Evolutionary conservation across 2,797 vertebrate species (phyloP).

Genomic region (Chelon auratus): DNA sequence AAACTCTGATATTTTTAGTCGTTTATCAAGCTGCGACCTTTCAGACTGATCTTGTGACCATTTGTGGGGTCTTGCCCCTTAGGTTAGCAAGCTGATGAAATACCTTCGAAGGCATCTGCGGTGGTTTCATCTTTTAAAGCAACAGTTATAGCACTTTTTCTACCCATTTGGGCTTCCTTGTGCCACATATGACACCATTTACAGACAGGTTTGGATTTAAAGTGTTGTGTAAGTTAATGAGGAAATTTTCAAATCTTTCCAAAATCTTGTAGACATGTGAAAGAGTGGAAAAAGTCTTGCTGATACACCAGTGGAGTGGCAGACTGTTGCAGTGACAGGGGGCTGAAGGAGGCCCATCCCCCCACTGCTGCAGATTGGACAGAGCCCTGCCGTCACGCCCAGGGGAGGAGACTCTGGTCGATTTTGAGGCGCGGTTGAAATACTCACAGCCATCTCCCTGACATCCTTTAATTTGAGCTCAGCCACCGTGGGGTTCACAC

Average conservation of each 20-base stretch:
- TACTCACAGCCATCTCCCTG: constrained; percentile 73
- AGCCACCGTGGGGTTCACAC: constrained; percentile 64
- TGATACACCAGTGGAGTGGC: constrained; percentile 17
- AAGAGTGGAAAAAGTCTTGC: constrained; percentile 12
- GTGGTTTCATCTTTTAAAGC: background rate
- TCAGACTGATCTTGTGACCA: background rate
- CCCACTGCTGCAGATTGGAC: constrained; percentile 68
- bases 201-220: background rate
- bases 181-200: background rate
- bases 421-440: constrained; percentile 83
- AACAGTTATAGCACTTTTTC: background rate
- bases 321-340: constrained; percentile 45
- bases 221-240: background rate
- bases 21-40: background rate
- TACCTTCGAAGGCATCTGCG: background rate
- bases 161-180: too few species aligned
- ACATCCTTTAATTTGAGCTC: constrained; percentile 81
- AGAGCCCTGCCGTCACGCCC: constrained; percentile 63
- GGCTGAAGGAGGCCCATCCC: constrained; percentile 44
- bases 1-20: too few species aligned
- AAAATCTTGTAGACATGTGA: constrained; percentile 17
- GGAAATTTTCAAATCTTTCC: constrained; percentile 21
- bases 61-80: background rate
- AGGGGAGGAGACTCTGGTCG: constrained; percentile 77
- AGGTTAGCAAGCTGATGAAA: background rate